Evolutionary conservation across 2,113 vertebrate genomes (phyloP), one percentile per base, ranked within the genome.

Genomic region (Diphyllodes magnificus): DNA sequence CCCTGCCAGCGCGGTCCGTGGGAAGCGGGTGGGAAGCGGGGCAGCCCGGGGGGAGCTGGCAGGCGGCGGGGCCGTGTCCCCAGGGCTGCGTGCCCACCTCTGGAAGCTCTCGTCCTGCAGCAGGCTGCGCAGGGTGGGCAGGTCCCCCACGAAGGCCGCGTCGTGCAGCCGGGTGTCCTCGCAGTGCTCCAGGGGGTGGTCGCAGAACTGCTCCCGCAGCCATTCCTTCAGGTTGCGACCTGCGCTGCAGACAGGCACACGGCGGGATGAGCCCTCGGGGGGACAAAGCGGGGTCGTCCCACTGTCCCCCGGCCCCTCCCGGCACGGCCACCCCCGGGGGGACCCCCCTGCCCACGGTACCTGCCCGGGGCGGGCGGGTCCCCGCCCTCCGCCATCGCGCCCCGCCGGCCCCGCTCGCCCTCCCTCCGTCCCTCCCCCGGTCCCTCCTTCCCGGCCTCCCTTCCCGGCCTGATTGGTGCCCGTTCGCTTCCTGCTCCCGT

Each of bases 211-310:
- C 91, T 99, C 99, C 97, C 98, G 97, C 63, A 99, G 98, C 99
- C 99, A 99, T 94, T 99, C 98, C 97, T 99, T 99, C 94, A 99
- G 98, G 97, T 99, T 98, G 28, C 98, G 98, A 96, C 99, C 99
- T 99, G 97, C 94, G 40, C 97, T 97, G 97, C 60, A 97, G 92
- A 97, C n/a, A 97, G 70, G 44, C 24, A 15, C 57, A 22, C 54
- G 0, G 40, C 53, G 84, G 91, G 54, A 75, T 95, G 79, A 84
- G 65, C 24, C 16, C 49, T 11, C 12, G 19, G 23, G 4, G 4
- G 2, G 76, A 1, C 60, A 3, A 4, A 23, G 28, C 2, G 7
- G 8, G 5, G 4, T 11, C 0, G 5, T 1, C 42, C 33, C 57
- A 1, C 18, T 2, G 69, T 18, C 40, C 42, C 59, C 75, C 39